Evolutionary conservation across 2,888 invertebrate species (phyloP).

Genomic region (Gortyna flavago): DNA sequence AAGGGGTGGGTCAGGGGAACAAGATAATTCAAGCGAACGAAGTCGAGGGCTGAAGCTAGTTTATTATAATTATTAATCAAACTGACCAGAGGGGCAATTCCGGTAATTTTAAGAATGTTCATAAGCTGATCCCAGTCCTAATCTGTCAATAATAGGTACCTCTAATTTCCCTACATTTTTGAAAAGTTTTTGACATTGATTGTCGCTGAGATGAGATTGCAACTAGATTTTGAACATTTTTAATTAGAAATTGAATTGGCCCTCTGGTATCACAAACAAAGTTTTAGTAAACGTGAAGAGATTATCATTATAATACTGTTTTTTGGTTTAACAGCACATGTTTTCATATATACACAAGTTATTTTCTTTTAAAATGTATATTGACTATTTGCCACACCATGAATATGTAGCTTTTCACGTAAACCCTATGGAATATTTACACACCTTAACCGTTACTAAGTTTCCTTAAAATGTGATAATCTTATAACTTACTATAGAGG

Average conservation of each 20-base stretch:
- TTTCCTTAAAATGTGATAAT: slow-evolving; percentile 47
- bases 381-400: neutral
- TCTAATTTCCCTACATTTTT: no score
- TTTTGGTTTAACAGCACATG: neutral
- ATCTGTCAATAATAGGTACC: no score
- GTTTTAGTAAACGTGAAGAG: neutral
- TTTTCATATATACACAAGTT: neutral
- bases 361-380: neutral
- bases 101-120: no score
- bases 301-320: neutral
- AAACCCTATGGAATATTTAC: slow-evolving; percentile 1
- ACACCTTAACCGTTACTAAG: slow-evolving; percentile 36
- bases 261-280: neutral
- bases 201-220: no score
- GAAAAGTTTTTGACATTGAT: no score
- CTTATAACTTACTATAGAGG: slow-evolving; percentile 5
- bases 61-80: neutral
- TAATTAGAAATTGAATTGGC: no score
- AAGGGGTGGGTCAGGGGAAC: neutral
- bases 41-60: no score
- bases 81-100: no score
- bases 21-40: neutral
- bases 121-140: no score
- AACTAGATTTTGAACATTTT: no score
- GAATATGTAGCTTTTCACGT: neutral